Conservation (phyloP, 2,888 invertebrate genomes). For the Nomada flava region DNA sequence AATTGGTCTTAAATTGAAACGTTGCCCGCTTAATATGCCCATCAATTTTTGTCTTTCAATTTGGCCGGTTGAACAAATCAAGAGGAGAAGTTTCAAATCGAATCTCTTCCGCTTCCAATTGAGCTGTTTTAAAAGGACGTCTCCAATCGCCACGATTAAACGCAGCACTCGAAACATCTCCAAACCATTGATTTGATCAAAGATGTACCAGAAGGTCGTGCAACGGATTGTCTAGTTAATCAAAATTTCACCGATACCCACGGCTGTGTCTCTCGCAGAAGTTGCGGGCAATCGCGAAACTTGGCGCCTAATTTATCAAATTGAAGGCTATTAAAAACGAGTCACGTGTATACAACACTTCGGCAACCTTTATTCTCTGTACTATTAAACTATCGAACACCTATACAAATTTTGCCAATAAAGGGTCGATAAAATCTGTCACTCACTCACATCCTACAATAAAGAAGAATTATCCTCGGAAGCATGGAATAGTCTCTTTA, state of each 20-base stretch:
- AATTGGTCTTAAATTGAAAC: conserved; percentile 26
- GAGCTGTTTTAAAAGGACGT: not conserved
- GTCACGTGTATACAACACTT: no score
- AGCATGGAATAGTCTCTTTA: not conserved
- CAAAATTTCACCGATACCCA: no score
- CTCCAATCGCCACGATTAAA: not conserved
- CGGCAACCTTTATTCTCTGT: no score
- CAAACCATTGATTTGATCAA: not conserved
- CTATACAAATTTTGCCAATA: no score
- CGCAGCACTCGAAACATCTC: not conserved
- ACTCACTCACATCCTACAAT: not conserved
- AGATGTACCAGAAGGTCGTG: not conserved
- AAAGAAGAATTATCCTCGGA: conserved; percentile 1
- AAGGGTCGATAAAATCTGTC: no score
- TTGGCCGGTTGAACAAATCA: not conserved
- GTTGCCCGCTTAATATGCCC: not conserved
- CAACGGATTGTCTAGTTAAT: not conserved
- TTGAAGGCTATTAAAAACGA: no score
- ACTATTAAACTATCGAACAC: no score
- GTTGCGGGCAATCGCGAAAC: no score
- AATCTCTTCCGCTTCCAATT: not conserved
- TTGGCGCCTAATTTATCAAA: no score
- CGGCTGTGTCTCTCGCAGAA: no score
- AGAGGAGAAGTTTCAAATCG: not conserved
- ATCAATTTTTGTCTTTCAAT: conserved; percentile 14